phyloP scores from a whole-genome alignment of 2,888 invertebrate genomes.

The Euzophera pinguis region DNA sequence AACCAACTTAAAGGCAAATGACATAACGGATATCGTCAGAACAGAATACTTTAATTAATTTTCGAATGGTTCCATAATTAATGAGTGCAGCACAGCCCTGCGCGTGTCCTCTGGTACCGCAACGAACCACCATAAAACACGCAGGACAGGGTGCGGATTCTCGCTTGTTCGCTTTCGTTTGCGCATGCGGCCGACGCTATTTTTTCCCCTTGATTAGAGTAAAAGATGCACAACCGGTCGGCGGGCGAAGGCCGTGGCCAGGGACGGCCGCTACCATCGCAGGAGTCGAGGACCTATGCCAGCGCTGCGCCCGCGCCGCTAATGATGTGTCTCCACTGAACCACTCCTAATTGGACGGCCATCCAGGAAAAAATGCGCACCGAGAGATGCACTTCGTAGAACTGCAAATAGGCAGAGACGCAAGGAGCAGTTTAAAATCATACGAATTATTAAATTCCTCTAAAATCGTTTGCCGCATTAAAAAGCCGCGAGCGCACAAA shows the following conservation, averaged over 20 bases:
- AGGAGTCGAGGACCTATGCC: conserved; percentile 40
- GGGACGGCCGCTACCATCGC: conserved; percentile 40
- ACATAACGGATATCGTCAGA: no score
- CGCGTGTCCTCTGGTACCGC: conserved; percentile 46
- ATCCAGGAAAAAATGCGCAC: conserved; percentile 63
- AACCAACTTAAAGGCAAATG: background rate
- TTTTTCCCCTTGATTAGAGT: conserved; percentile 75
- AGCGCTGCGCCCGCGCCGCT: conserved; percentile 36
- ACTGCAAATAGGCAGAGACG: conserved; percentile 47
- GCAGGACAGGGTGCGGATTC: conserved; percentile 52
- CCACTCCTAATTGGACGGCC: conserved; percentile 72
- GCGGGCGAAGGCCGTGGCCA: conserved; percentile 67
- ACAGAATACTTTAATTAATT: background rate
- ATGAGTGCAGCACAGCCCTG: conserved; percentile 32
- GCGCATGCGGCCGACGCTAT: conserved; percentile 59
- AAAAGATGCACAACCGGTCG: conserved; percentile 76
- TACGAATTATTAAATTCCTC: conserved; percentile 47
- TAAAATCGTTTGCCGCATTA: conserved; percentile 39
- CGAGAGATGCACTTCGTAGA: conserved; percentile 41
- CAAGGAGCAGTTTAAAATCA: conserved; percentile 39
- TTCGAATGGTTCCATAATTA: background rate
- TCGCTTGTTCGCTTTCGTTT: conserved; percentile 69
- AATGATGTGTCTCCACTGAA: conserved; percentile 70
- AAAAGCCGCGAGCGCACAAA: conserved; percentile 34
- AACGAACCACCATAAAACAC: conserved; percentile 70